A percentile compares a stretch with the other conserved stretches of the same genome.
phyloP scores from a whole-genome alignment of 2,797 vertebrate genomes.

The Sylvilagus floridanus region DNA sequence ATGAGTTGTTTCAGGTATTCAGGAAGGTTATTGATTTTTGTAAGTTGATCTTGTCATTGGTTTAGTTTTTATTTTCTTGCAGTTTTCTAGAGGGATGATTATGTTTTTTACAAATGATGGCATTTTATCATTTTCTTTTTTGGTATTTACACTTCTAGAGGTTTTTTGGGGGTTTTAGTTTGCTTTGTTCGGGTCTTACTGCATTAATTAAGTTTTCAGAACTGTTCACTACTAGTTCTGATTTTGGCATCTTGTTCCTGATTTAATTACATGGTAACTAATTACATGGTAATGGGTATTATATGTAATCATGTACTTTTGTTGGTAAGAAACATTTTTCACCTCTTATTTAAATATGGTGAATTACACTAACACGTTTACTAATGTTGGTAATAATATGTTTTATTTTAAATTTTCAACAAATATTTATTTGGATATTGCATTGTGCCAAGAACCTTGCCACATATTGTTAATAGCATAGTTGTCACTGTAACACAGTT shows the following conservation, averaged over 20 bases:
- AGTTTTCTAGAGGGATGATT: slow-evolving; percentile 32
- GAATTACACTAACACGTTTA: slow-evolving; percentile 33
- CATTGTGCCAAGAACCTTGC: slow-evolving; percentile 2
- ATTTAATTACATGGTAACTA: slow-evolving; percentile 3
- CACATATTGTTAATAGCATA: neutral
- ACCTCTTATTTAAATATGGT: slow-evolving; percentile 22
- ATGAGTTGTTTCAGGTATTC: slow-evolving; percentile 13
- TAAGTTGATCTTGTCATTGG: slow-evolving; percentile 49
- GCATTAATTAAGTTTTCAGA: slow-evolving; percentile 42
- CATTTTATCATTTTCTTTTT: slow-evolving; percentile 51
- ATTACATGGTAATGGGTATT: slow-evolving; percentile 22
- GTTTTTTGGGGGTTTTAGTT: neutral
- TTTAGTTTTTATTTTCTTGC: slow-evolving; percentile 66
- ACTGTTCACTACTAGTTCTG: slow-evolving; percentile 25
- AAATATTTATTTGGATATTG: slow-evolving; percentile 50
- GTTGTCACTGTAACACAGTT: neutral
- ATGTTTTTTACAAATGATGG: slow-evolving; percentile 43
- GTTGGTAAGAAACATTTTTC: slow-evolving; percentile 12
- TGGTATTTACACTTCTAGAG: neutral
- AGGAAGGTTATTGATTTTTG: slow-evolving; percentile 39
- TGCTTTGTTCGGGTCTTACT: neutral
- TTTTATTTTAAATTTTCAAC: slow-evolving; percentile 51
- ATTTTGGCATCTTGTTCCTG: slow-evolving; percentile 59
- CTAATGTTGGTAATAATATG: slow-evolving; percentile 23
- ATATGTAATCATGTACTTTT: slow-evolving; percentile 31